Base-by-base conservation (phyloP, 1,140 invertebrate genomes). In the Muscidifurax raptorellus region DNA sequence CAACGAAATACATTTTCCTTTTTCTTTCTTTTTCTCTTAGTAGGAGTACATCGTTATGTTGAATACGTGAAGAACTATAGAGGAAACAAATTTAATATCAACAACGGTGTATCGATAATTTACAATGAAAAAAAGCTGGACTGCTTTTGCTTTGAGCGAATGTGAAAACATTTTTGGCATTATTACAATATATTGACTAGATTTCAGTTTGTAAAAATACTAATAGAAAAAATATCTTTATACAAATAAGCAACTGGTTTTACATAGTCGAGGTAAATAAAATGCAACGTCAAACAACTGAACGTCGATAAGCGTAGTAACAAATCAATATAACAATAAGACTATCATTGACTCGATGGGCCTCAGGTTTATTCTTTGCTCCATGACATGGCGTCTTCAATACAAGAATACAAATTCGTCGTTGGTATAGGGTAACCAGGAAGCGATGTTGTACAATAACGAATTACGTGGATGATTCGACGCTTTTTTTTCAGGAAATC, bases 141-240 rank as follows among this genome's bases (percentile, higher is more conserved):
- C 32, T 25, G 1, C 18, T 1, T 44, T 10, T 30, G 27, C n/a
- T 59, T 72, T 32, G 1, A 2, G 7, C 52, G 52, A 52, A 36
- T 22, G 32, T 27, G 47, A 25, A 81, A 72, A 69, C 15, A 47
- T 44, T 47, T 28, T 71, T 22, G 18, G 22, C 22, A 71, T 66
- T 59, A 27, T 80, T 69, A 80, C 59, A 44, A 27, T 32, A 27
- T 80, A 80, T 80, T 80, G 66, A 80, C 66, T 80, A 69, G 78
- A 47, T 28, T 67, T 27, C 27, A 36, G 25, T 47, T 27, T 32
- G 36, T 40, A 40, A 40, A 40, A 40, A 40, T 40, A 40, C 36
- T 40, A 40, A 40, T 40, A 40, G 36, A 52, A 22, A 52, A 52
- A 0, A 52, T 52, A 52, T 52, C 18, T 18, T 52, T 13, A 10